Evolutionary conservation across 2,888 invertebrate genomes (phyloP), one percentile per base, ranked within the genome.

Genomic region (Himalopsyche tibetana): DNA sequence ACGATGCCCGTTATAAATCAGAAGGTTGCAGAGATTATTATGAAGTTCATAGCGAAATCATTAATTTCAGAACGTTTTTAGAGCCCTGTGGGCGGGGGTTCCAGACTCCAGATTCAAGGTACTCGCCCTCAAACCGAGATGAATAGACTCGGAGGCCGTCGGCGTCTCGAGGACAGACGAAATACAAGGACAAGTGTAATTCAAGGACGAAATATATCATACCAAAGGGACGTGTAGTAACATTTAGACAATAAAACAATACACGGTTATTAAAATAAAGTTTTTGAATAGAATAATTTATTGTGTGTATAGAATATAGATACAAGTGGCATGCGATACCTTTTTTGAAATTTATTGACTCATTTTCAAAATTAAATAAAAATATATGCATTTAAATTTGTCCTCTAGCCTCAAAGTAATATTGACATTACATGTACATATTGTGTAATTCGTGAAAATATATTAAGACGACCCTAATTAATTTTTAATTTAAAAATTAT

Each of bases 151-250:
- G 15, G 8, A 63, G 63, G 63, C 63, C 6, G 63, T 19, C 63
- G 63, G 63, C 63, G 63, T 63, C 63, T 63, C 63, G 28, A 63
- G 63, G 63, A 63, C 63, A 63, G 28, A 63, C 63, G 63, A 19
- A 63, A 63, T 28, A 28, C 19, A 63, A 63, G 63, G 63, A 63
- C 63, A 8, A n/a, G 15, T 63, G 63, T 6, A 28, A 63, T 63
- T 28, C 63, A 63, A 63, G 63, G 63, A 63, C 63, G 63, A 63
- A 63, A 63, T 51, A 19, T 63, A 4, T 63, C 63, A 28, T 63
- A n/a, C 8, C 5, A 63, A n/a, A 28, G 63, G 63, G 8, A n/a
- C 63, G 28, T 28, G 15, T 63, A 6, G 19, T 19, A 63, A 63
- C 19, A 28, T 19, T 28, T 63, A 63, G 2, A 45, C 2, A 8